Percentiles rank a stretch among this genome's conserved stretches.
Conservation (phyloP, 2,888 invertebrate genomes). For the Dynastes grantii region DNA sequence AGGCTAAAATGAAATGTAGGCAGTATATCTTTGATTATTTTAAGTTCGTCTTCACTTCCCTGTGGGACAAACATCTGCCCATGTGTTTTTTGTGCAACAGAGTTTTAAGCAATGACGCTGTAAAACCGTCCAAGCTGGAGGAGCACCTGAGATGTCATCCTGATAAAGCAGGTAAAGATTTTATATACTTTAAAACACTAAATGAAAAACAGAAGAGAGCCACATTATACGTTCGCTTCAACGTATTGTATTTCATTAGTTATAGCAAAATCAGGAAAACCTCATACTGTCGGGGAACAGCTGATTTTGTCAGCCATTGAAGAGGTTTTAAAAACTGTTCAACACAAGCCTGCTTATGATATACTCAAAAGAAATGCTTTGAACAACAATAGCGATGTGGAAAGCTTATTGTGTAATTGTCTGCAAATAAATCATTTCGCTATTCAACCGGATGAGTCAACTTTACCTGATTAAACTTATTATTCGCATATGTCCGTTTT, state of each 20-base stretch:
- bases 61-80: background rate
- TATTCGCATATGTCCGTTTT: too few species aligned
- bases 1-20: background rate
- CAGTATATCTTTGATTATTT: too few species aligned
- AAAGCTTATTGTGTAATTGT: background rate
- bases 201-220: background rate
- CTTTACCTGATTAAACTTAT: background rate
- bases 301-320: background rate
- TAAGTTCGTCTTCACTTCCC: background rate
- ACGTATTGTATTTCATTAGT: background rate
- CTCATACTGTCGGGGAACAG: slow-evolving; percentile 49
- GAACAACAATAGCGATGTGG: background rate
- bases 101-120: background rate
- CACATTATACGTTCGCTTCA: background rate
- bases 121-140: background rate
- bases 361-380: background rate
- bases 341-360: background rate
- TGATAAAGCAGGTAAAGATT: background rate
- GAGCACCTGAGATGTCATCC: background rate
- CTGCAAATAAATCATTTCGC: background rate
- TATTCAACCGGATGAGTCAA: background rate
- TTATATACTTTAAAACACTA: background rate
- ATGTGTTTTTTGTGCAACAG: background rate
- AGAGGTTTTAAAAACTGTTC: background rate
- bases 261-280: background rate